Evolutionary conservation across 2,113 vertebrate species (phyloP), one percentile per base, ranked within the genome.

Genomic region (Axis porcinus): DNA sequence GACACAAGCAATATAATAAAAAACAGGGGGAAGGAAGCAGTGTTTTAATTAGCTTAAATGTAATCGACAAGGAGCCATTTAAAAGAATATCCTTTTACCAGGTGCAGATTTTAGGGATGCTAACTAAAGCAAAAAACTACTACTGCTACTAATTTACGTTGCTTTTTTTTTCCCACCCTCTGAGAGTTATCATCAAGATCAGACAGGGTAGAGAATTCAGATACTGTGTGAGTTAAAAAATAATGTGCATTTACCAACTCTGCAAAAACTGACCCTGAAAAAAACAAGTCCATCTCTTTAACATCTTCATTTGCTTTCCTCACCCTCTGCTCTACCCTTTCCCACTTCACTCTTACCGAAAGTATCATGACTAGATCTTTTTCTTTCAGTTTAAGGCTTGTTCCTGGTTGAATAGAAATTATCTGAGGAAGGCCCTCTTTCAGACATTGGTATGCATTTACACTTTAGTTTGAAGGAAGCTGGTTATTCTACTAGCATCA

Each of bases 111-210:
- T 79, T 54, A 84, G 43, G n/a, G 25, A 94, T 43, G 16, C 17
- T 55, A 45, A 23, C n/a, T 67, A 83, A 54, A 94, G 33, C 60
- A 85, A 87, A 67, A 96, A 64, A 45, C 58, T 93, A 40, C 47
- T 89, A 36, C 52, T 1, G 4, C 33, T 70, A 54, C 40, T 78
- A 28, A 79, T 28, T 83, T 36, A 54, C 16, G 25, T 36, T 89
- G 19, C 12, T 25, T 94, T 27, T 78, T 30, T 36, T 58, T 25
- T n/a, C 23, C 57, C 43, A 6, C 27, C 60, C 57, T 96, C 27
- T 85, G 78, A 90, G 33, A 86, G 27, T 87, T 87, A 43, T 9
- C 58, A 33, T 55, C n/a, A 84, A 58, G 70, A 89, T 76, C 27
- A 57, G 23, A 92, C 28, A 86, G 9, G 30, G 47, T 0, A 86